A percentile compares a stretch with the other conserved stretches of the same genome.
Conservation (phyloP, 1,140 invertebrate genomes). For the Drosophila ogumai region DNA sequence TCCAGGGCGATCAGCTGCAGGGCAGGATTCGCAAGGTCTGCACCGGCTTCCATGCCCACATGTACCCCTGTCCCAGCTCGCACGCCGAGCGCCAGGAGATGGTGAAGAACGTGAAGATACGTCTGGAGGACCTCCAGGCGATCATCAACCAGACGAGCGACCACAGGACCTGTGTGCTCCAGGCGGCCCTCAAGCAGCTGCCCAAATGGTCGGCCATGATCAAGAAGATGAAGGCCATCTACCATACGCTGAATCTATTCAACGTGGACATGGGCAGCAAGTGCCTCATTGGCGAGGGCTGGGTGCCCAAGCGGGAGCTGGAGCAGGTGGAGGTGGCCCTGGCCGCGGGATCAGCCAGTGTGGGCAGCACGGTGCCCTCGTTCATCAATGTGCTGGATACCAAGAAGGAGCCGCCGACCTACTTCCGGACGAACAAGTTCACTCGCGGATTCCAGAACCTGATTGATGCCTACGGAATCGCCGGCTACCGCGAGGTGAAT, state of each 20-base stretch:
- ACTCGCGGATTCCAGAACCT: slow-evolving; percentile 92
- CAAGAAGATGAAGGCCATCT: slow-evolving; percentile 95
- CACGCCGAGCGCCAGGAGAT: slow-evolving; percentile 95
- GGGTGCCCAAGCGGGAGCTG: slow-evolving; percentile 95
- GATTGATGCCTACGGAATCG: slow-evolving; percentile 94
- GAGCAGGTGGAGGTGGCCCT: slow-evolving; percentile 95
- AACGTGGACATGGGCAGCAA: slow-evolving; percentile 95
- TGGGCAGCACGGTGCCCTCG: slow-evolving; percentile 95
- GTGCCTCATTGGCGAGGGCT: slow-evolving; percentile 98
- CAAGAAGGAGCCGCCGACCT: slow-evolving; percentile 91
- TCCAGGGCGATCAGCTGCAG: slow-evolving; percentile 99
- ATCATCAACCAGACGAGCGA: slow-evolving; percentile 98
- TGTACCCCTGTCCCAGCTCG: slow-evolving; percentile 98
- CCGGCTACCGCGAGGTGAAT: slow-evolving; percentile 91
- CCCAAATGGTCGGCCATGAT: slow-evolving; percentile 96
- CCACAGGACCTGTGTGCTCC: slow-evolving; percentile 96
- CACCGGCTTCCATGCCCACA: slow-evolving; percentile 97
- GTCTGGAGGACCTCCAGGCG: slow-evolving; percentile 97
- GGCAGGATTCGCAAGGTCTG: slow-evolving; percentile 98
- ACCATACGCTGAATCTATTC: slow-evolving; percentile 94
- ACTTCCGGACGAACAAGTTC: slow-evolving; percentile 92
- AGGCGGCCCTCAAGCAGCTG: slow-evolving; percentile 96
- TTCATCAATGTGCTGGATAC: slow-evolving; percentile 94
- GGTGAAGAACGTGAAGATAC: slow-evolving; percentile 95
- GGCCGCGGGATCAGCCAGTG: slow-evolving; percentile 94